Conservation (phyloP, 2,888 invertebrate genomes). For the Eupithecia inturbata region DNA sequence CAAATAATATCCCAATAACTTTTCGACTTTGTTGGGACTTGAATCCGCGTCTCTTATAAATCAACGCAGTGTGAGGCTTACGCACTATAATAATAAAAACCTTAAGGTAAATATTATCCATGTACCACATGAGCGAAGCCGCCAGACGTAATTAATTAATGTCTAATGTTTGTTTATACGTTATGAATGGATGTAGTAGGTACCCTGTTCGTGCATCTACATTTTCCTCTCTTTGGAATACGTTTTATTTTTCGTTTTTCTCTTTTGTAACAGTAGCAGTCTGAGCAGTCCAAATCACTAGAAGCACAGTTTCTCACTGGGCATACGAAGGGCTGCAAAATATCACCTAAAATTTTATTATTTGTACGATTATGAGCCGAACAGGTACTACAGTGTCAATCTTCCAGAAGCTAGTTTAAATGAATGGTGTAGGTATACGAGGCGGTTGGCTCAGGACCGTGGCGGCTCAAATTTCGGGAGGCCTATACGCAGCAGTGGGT, state of each 20-base stretch:
- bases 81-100: no score
- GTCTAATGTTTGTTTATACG: no score
- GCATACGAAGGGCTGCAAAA: constrained; percentile 81
- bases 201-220: constrained; percentile 48
- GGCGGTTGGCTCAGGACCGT: neutral
- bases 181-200: no score
- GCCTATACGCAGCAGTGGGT: neutral
- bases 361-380: constrained; percentile 36
- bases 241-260: constrained; percentile 51
- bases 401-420: no score
- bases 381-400: constrained; percentile 14
- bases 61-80: no score
- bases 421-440: neutral
- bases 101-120: no score
- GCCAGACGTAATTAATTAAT: no score
- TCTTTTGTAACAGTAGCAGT: constrained; percentile 44
- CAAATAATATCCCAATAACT: no score
- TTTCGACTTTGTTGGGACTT: no score
- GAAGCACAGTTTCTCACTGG: constrained; percentile 70
- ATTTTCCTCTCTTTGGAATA: constrained; percentile 50
- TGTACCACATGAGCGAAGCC: no score
- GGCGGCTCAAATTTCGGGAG: neutral
- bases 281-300: constrained; percentile 56
- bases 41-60: no score
- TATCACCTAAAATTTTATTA: constrained; percentile 77